These are phyloP conservation scores for Phoenicopterus ruber DNA, from an alignment of 2,113 vertebrate species.

Conservation along the genomic window DNA sequence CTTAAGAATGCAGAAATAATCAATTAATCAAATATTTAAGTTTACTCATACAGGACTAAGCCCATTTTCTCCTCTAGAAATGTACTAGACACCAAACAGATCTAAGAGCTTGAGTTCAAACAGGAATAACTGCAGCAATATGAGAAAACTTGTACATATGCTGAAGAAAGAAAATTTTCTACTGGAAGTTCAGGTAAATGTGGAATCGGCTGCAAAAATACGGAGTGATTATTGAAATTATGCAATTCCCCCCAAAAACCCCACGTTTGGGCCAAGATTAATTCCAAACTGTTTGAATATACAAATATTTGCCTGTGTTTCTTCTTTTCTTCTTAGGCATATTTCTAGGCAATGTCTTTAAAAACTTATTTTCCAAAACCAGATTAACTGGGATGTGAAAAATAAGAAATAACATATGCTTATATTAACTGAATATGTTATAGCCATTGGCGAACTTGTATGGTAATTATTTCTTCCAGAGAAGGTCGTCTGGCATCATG, in stretches of 20 bases:
- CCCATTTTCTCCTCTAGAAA: neutral
- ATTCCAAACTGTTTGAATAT: neutral
- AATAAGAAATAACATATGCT: neutral
- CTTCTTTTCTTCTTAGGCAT: neutral
- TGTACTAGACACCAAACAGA: neutral
- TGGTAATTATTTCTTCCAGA: constrained; percentile 11
- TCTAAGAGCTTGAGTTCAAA: neutral
- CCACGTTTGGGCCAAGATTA: neutral
- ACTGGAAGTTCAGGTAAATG: neutral
- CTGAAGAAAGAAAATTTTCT: neutral
- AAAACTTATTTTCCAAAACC: neutral
- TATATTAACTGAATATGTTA: neutral
- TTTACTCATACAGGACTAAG: neutral
- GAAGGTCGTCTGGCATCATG: neutral
- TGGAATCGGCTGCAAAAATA: neutral
- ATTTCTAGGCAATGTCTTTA: neutral
- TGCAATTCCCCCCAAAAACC: neutral
- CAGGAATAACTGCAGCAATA: neutral
- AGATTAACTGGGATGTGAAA: neutral
- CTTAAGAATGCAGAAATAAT: neutral
- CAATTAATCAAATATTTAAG: neutral
- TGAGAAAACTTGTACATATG: neutral
- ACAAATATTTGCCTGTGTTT: neutral
- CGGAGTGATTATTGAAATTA: neutral
- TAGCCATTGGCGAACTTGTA: neutral